These are phyloP conservation scores for Chirona hameri DNA, from an alignment of 2,888 invertebrate genomes.

Conservation along the genomic window DNA sequence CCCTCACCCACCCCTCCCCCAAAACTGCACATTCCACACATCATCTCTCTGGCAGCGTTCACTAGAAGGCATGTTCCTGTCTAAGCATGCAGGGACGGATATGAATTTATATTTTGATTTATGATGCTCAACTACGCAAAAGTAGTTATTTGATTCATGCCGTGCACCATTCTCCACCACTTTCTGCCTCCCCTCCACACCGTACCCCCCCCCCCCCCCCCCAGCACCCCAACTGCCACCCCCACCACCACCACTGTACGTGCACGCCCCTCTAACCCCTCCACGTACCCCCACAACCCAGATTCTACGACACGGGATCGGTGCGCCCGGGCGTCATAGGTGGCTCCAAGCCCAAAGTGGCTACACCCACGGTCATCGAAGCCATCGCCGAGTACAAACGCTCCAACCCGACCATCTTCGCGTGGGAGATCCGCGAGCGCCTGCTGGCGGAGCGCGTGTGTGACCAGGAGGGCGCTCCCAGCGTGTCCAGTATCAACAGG, in stretches of 20 bases:
- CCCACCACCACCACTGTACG: background rate
- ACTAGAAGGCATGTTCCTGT: too few species aligned
- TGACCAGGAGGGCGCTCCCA: slow-evolving; percentile 97
- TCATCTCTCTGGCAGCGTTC: too few species aligned
- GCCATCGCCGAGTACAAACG: slow-evolving; percentile 97
- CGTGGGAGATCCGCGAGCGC: slow-evolving; percentile 98
- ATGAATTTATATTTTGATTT: too few species aligned
- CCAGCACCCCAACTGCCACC: background rate
- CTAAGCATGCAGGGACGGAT: too few species aligned
- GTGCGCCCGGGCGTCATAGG: slow-evolving; percentile 99
- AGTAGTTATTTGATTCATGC: too few species aligned
- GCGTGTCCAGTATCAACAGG: slow-evolving; percentile 98
- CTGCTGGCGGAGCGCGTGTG: slow-evolving; percentile 95
- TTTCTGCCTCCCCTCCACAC: too few species aligned
- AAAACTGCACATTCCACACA: too few species aligned
- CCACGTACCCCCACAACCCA: slow-evolving; percentile 48
- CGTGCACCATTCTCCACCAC: too few species aligned
- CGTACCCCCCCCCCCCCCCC: background rate
- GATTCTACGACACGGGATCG: slow-evolving; percentile 99
- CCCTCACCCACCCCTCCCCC: too few species aligned
- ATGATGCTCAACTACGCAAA: too few species aligned
- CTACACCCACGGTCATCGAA: slow-evolving; percentile 96
- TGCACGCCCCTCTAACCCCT: background rate
- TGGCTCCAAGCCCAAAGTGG: slow-evolving; percentile 98
- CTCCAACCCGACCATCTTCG: slow-evolving; percentile 99